Base-by-base conservation (phyloP, 2,113 vertebrate genomes). In the Stegastes partitus region DNA sequence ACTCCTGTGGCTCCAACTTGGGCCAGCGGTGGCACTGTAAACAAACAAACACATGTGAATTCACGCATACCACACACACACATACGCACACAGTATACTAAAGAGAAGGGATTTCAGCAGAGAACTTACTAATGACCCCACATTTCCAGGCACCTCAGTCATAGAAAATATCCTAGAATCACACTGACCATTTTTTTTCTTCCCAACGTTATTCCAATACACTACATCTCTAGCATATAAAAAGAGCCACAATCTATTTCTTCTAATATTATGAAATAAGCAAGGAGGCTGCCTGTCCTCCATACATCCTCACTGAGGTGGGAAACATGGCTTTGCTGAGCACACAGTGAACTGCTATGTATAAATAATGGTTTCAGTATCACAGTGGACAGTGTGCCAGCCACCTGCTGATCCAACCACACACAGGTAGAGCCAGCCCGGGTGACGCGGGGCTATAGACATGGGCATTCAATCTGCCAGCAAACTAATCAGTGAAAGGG, bases 401-500 rank as follows among this genome's bases (percentile, higher is more conserved):
- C 75, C 86, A 90, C 85, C 90, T 83, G 93, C 92, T 90, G 86
- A 90, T 91, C 88, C 84, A 88, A 61, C 67, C 85, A 68, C 88
- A 88, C 89, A 90, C 89, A 89, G 90, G 85, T 89, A 86, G 79
- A 86, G 89, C 87, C 90, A 89, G 81, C 86, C 65, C 26, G 69
- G 86, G 90, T 90, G 89, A 91, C 84, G 74, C 74, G 4, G 86
- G 83, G 85, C 80, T 58, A 69, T n/a, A 83, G 79, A 89, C 89
- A 81, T 59, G 75, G 91, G 74, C 87, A 87, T 93, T 92, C 88
- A 94, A 79, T 92, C 86, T 90, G 91, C 92, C 90, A 90, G 88
- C 84, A 91, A 92, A 93, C 93, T 90, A 92, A 92, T 94, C 91
- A 92, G 87, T 82, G 88, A 87, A 89, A 90, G 79, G 88, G 90